These are phyloP conservation scores for Leucoptera coffeella DNA, from an alignment of 2,888 invertebrate genomes.

Conservation along the genomic window DNA sequence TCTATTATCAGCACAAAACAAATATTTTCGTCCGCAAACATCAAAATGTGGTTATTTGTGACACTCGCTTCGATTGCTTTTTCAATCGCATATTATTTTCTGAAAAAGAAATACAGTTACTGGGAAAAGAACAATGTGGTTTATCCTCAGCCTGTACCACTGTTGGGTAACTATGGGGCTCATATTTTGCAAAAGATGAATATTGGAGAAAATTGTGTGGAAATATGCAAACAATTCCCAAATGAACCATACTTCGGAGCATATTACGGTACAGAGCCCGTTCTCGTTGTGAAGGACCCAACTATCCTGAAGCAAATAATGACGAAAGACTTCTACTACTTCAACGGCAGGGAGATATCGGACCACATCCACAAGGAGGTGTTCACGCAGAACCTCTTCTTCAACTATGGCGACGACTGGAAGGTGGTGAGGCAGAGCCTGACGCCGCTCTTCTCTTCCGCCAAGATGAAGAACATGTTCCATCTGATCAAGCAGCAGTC, in stretches of 20 bases:
- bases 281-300: constrained; percentile 20
- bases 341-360: constrained; percentile 19
- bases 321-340: constrained; percentile 25
- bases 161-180: constrained; percentile 22
- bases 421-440: constrained; percentile 23
- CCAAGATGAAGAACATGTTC: constrained; percentile 33
- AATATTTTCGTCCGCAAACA: too few species aligned
- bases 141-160: constrained; percentile 11
- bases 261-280: constrained; percentile 23
- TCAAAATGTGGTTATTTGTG: too few species aligned
- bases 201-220: constrained; percentile 10
- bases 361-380: constrained; percentile 15
- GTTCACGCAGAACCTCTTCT: constrained; percentile 16
- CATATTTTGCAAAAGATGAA: constrained; percentile 15
- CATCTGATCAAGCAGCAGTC: constrained; percentile 17
- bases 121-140: constrained; percentile 20
- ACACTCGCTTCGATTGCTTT: too few species aligned
- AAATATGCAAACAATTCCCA: constrained; percentile 17
- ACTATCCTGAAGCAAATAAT: constrained; percentile 18
- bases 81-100: too few species aligned
- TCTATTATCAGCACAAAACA: too few species aligned
- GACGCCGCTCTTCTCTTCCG: constrained; percentile 22
- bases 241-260: constrained; percentile 20
- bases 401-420: constrained; percentile 21
- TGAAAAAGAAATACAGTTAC: constrained; percentile 13